Evolutionary conservation across 1,140 invertebrate species (phyloP).

Genomic region (Apocrypta bakeri): DNA sequence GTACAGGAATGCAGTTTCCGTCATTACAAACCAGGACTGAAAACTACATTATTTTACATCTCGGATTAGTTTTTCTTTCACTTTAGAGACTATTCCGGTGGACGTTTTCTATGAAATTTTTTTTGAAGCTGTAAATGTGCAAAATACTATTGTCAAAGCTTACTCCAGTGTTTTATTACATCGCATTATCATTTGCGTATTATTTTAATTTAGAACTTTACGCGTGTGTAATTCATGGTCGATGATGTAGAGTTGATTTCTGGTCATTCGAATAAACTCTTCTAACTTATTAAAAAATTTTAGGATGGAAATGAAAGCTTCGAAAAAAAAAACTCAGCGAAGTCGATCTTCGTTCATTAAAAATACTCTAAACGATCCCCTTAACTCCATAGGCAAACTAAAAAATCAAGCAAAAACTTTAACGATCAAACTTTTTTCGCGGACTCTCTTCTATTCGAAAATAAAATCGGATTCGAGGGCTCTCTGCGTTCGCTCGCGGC

Average conservation of each 20-base stretch:
- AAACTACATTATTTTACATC: background rate
- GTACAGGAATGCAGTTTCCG: background rate
- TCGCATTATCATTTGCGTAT: too few species aligned
- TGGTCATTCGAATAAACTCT: background rate
- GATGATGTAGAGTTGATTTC: background rate
- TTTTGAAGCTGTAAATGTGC: too few species aligned
- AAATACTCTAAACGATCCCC: background rate
- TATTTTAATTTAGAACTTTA: background rate
- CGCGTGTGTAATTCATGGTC: background rate
- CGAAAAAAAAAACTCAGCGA: background rate
- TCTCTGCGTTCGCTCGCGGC: background rate
- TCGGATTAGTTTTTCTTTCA: background rate
- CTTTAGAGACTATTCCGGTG: too few species aligned
- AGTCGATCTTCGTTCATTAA: background rate
- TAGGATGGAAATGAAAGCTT: background rate
- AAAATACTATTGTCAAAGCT: too few species aligned
- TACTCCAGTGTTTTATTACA: too few species aligned
- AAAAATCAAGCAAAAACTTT: slow-evolving; percentile 38
- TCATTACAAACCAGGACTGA: too few species aligned
- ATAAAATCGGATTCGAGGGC: slow-evolving; percentile 7
- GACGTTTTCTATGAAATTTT: too few species aligned
- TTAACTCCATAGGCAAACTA: background rate
- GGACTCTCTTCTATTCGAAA: slow-evolving; percentile 5
- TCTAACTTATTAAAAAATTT: background rate
- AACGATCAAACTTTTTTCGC: slow-evolving; percentile 37